Base-by-base conservation (phyloP, 2,797 vertebrate species). In the Myioborus melanocephalus region DNA sequence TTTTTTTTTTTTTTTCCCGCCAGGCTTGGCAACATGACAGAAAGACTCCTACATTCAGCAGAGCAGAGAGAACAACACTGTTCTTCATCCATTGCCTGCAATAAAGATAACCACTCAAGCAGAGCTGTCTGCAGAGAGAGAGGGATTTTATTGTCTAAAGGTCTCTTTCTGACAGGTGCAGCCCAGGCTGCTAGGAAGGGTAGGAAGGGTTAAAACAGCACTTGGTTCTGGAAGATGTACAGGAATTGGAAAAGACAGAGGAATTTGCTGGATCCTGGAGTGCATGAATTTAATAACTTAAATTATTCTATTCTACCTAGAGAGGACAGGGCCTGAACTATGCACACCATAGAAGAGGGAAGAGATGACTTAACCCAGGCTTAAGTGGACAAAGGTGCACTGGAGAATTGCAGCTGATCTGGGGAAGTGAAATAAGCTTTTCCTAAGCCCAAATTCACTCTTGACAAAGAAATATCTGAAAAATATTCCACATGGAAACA, bases 371-470 rank as follows among this genome's bases (percentile, higher is more conserved):
- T 91, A 95, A 53, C 89, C 56, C 57, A 47, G 89, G 70, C 66
- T 88, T 69, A 82, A 79, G 56, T 64, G 73, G 80, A 94, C 70
- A 80, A 87, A 91, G 60, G 60, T 57, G 53, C 91, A 60, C 66
- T 57, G 64, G 77, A 91, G 91, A 93, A 79, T 73, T 90, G 49
- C 30, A 79, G 71, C 41, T 87, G 60, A 91, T 59, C 34, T 70
- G 64, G 60, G 87, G 89, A 94, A 93, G 85, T 77, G 83, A 90
- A 68, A 49, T 83, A 82, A 96, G 66, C 81, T 93, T 94, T 91
- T 87, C 49, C 63, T 91, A 90, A 93, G 49, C 80, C 52, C n/a
- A 23, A 70, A 10, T 50, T 77, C 85, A 82, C 30, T 82, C 89
- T 53, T 28, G 6, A 77, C 44, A 77, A 90, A 85, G 49, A 93